Evolutionary conservation across 2,888 invertebrate genomes (phyloP), one percentile per base, ranked within the genome.

Genomic region (Trissolcus brochymenae): DNA sequence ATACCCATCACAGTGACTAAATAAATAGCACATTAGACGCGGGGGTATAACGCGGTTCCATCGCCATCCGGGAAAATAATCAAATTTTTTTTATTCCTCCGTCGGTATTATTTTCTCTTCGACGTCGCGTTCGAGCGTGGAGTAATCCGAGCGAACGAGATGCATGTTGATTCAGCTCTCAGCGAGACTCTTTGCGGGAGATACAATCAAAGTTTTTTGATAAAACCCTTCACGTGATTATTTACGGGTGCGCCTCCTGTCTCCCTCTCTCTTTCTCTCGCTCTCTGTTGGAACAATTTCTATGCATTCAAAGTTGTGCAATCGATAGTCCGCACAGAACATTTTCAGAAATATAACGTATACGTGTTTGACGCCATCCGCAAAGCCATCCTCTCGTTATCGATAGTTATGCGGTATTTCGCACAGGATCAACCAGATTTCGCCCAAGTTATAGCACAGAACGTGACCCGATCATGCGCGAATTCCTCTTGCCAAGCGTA

Each of bases 301-400:
- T 41, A 60, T 67, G 60, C 75, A 65, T 70, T 70, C 60, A 46
- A 70, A 68, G 64, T 70, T 75, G 55, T 55, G 46, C 61, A 70
- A 76, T 76, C 70, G 60, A 75, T 75, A 76, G 70, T 76, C 76
- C 61, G 56, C 43, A 40, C 40, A 51, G 55, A 65, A 21, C 70
- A 16, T 65, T 76, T 70, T 65, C 76, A 70, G 76, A 76, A 76
- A 76, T 76, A 76, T 76, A 76, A 76, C 71, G 76, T 71, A 76
- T 76, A 76, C 76, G 76, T 76, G 76, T 76, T 76, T 76, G 76
- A 76, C 76, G 76, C 76, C 71, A 71, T 76, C 76, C 70, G 76
- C 76, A 76, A 76, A 76, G 76, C 76, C 71, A 76, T 76, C 76
- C 76, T 71, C 76, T 76, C 76, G 76, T 76, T 76, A 76, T 76